Percentiles rank a stretch among this genome's conserved stretches.
Conservation (phyloP, 2,113 vertebrate species). For the Podocnemis expansa region DNA sequence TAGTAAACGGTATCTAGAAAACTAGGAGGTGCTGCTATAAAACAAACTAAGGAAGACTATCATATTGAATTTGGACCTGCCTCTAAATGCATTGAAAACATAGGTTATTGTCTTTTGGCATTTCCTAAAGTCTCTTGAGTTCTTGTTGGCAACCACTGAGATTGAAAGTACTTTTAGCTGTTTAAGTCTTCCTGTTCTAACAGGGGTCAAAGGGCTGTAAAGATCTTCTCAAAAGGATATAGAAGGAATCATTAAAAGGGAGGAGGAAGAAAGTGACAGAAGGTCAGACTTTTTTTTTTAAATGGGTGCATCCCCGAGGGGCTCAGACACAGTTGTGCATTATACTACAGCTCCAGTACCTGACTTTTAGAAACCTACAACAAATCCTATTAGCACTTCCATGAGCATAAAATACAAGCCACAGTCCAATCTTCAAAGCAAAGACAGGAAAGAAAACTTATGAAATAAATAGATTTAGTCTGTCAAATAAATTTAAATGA, state of each 20-base stretch:
- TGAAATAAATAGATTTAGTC: slow-evolving; percentile 65
- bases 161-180: slow-evolving; percentile 76
- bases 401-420: slow-evolving; percentile 46
- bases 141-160: slow-evolving; percentile 68
- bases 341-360: slow-evolving; percentile 72
- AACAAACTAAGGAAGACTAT: slow-evolving; percentile 69
- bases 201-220: slow-evolving; percentile 83
- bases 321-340: slow-evolving; percentile 63
- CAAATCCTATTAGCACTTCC: slow-evolving; percentile 73
- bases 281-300: slow-evolving; percentile 79
- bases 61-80: slow-evolving; percentile 60
- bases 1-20: neutral
- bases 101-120: slow-evolving; percentile 76
- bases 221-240: slow-evolving; percentile 82
- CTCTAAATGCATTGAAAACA: slow-evolving; percentile 70
- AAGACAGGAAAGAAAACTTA: slow-evolving; percentile 54
- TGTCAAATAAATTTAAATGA: slow-evolving; percentile 61
- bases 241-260: slow-evolving; percentile 83
- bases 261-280: slow-evolving; percentile 78
- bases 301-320: slow-evolving; percentile 77
- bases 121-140: slow-evolving; percentile 80
- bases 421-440: slow-evolving; percentile 21
- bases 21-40: neutral
- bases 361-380: slow-evolving; percentile 68
- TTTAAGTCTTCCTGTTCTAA: slow-evolving; percentile 80